A percentile compares a stretch with the other conserved stretches of the same genome.
Evolutionary conservation across 2,888 invertebrate genomes (phyloP).

Genomic region (Rotaria macrura): DNA sequence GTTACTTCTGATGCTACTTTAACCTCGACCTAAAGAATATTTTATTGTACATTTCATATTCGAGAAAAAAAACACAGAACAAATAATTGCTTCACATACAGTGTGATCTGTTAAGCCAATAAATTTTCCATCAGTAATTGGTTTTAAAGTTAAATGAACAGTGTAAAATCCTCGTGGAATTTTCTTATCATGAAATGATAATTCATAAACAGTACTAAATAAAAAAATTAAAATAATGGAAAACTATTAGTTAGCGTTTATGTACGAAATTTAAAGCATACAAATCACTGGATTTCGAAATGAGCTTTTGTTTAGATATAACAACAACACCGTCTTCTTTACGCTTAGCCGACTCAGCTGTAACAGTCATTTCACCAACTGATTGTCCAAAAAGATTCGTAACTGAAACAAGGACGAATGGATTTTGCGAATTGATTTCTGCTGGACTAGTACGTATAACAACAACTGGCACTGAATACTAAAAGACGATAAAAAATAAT

Average conservation of each 20-base stretch:
- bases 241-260: background rate
- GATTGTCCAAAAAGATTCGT: slow-evolving; percentile 23
- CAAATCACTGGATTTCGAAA: slow-evolving; percentile 27
- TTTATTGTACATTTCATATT: too few relatives aligned
- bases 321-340: slow-evolving; percentile 18
- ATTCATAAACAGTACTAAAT: slow-evolving; percentile 56
- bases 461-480: slow-evolving; percentile 69
- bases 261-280: background rate
- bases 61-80: too few relatives aligned
- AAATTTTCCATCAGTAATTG: slow-evolving; percentile 56
- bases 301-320: slow-evolving; percentile 24
- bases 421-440: slow-evolving; percentile 64
- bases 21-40: slow-evolving; percentile 39
- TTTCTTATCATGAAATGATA: slow-evolving; percentile 66
- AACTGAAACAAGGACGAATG: slow-evolving; percentile 55
- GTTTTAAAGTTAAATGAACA: slow-evolving; percentile 64
- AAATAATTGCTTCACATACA: slow-evolving; percentile 37
- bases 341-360: slow-evolving; percentile 29
- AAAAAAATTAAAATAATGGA: background rate
- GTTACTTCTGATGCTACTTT: slow-evolving; percentile 48
- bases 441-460: slow-evolving; percentile 68
- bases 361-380: slow-evolving; percentile 27
- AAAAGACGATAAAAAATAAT: slow-evolving; percentile 36
- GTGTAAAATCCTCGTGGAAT: slow-evolving; percentile 75
- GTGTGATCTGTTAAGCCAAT: slow-evolving; percentile 55